Conservation (phyloP, 2,888 invertebrate species). For the Tachina lurida region DNA sequence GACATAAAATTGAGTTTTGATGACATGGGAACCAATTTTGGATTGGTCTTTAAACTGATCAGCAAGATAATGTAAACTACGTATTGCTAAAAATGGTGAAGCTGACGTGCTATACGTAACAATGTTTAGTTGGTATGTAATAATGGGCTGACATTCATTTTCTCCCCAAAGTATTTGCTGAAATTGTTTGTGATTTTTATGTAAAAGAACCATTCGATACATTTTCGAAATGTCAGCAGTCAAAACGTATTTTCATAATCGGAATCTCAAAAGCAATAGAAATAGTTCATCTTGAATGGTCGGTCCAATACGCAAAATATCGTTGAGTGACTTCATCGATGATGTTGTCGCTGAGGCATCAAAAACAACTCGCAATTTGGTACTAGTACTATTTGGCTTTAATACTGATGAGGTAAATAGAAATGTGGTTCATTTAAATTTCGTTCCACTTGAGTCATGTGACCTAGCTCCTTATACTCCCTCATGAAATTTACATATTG, state of each 20-base stretch:
- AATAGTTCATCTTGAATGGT: slow-evolving; percentile 63
- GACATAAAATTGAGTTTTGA: neutral
- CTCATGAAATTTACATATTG: too few relatives aligned
- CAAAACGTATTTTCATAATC: slow-evolving; percentile 50
- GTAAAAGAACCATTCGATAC: slow-evolving; percentile 68
- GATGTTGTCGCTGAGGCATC: slow-evolving; percentile 62
- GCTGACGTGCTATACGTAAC: slow-evolving; percentile 64
- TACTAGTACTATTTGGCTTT: slow-evolving; percentile 59
- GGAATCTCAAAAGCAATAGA: slow-evolving; percentile 59
- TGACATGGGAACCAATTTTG: slow-evolving; percentile 11
- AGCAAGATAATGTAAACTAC: slow-evolving; percentile 57
- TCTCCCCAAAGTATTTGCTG: slow-evolving; percentile 70
- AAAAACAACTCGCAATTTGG: slow-evolving; percentile 65
- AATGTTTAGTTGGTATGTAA: slow-evolving; percentile 66
- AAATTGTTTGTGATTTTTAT: slow-evolving; percentile 53
- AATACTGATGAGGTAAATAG: slow-evolving; percentile 67
- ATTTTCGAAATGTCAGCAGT: slow-evolving; percentile 70
- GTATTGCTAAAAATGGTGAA: slow-evolving; percentile 65
- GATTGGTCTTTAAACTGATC: slow-evolving; percentile 48
- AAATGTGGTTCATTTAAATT: too few relatives aligned
- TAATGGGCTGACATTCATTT: slow-evolving; percentile 35
- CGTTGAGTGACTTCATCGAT: slow-evolving; percentile 63
- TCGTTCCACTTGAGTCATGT: too few relatives aligned
- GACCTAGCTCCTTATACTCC: too few relatives aligned
- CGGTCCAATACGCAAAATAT: slow-evolving; percentile 67